Conservation (phyloP, 2,113 vertebrate species). For the Carassius gibelio region DNA sequence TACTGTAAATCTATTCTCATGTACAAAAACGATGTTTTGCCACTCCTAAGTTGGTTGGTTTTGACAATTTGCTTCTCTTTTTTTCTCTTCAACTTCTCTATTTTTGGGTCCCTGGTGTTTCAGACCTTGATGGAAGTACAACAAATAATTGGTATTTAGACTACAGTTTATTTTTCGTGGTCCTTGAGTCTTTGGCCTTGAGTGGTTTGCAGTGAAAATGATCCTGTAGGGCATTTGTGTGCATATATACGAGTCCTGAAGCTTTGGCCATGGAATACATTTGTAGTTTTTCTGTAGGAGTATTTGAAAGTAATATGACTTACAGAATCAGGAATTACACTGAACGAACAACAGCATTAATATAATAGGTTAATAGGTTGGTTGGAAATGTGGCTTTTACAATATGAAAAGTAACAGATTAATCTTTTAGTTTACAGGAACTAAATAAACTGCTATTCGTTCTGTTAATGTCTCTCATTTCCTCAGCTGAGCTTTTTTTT, state of each 20-base stretch:
- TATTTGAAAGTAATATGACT: not conserved
- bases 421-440: not conserved
- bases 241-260: slow-evolving; percentile 24
- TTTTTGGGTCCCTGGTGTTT: slow-evolving; percentile 56
- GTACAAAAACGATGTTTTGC: not conserved
- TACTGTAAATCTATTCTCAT: not conserved
- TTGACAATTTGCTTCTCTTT: not conserved
- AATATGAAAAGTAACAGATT: no score
- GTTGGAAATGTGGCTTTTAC: not conserved
- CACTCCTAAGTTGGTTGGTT: not conserved
- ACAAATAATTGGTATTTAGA: slow-evolving; percentile 67
- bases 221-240: slow-evolving; percentile 31
- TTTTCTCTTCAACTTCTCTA: not conserved
- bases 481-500: not conserved
- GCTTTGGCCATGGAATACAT: slow-evolving; percentile 3
- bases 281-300: not conserved
- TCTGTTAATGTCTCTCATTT: slow-evolving; percentile 25
- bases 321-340: not conserved
- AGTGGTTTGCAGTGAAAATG: slow-evolving; percentile 37
- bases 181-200: slow-evolving; percentile 66
- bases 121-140: slow-evolving; percentile 67
- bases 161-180: slow-evolving; percentile 57
- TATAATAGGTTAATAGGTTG: not conserved
- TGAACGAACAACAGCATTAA: not conserved
- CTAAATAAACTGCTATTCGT: not conserved